Evolutionary conservation across 64 coral and sea anemone species (phyloP), one percentile per base, ranked within the genome.

Genomic region (Porites lutea): DNA sequence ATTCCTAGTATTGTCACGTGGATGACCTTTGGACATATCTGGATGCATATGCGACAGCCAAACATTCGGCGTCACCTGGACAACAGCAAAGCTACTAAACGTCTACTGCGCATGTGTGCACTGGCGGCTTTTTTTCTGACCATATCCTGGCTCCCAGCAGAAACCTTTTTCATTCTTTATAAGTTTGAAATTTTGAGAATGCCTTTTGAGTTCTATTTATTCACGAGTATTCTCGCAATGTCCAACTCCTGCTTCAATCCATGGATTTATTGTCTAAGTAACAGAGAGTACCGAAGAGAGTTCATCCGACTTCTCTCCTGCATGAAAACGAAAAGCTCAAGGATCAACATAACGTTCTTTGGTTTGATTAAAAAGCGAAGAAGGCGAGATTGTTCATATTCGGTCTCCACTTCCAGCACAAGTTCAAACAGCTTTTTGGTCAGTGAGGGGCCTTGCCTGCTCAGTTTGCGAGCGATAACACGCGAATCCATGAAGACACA

Each of bases 1-100:
- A 90, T 90, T 66, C 88, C 88, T 58, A 90, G 88, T 64, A 90
- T 90, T 10, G 79, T 90, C 64, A 90, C 88, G 61, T 90, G 88
- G 65, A 18, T 90, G 44, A 71, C 76, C 65, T 90, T 76, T 57
- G 88, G 75, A 65, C 77, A 90, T 71, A 90, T 90, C 52, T 65
- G 54, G 65, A 55, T 27, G 43, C 88, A 90, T 49, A 79, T 90
- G 88, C 59, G 62, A 15, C 71, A 82, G 16, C 51, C 75, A 1
- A 69, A 45, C 59, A 69, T 90, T 43, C 71, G 65, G 9, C 75
- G 88, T 22, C 71, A 74, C 48, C 12, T 81, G 45, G 71, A 90
- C 47, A 80, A 90, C 64, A 66, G 5, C 60, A 87, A 59, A 79
- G 69, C 85, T 3, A 88, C 86, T 48, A 92, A 67, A 76, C 46